These are phyloP conservation scores for Noturus placidus DNA, from an alignment of 2,113 vertebrate species.

Conservation along the genomic window DNA sequence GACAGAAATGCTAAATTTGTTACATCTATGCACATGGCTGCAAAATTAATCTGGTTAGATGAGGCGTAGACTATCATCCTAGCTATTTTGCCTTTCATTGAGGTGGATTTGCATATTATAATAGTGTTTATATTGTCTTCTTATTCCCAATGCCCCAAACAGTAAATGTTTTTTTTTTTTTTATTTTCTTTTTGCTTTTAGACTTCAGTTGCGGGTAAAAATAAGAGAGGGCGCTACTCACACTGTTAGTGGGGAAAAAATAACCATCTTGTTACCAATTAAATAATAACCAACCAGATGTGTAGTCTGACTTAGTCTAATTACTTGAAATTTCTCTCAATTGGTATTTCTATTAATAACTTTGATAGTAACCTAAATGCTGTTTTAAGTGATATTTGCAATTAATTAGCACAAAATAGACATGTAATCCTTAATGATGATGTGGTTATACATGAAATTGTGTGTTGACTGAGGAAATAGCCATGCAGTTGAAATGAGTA, in stretches of 20 bases:
- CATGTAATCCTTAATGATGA: neutral
- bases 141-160: slow-evolving; percentile 3
- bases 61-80: neutral
- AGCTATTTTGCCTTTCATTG: slow-evolving; percentile 8
- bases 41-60: slow-evolving; percentile 19
- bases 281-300: neutral
- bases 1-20: slow-evolving; percentile 12
- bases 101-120: slow-evolving; percentile 18
- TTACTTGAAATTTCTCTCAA: neutral
- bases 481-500: no score
- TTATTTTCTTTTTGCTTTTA: neutral
- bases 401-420: neutral
- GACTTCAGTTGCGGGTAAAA: neutral
- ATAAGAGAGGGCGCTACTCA: neutral
- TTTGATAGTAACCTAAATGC: neutral
- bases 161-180: neutral
- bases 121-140: slow-evolving; percentile 13
- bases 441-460: no score
- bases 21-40: slow-evolving; percentile 18
- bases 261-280: neutral
- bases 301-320: neutral
- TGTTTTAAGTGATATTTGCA: neutral
- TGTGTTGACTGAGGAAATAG: neutral
- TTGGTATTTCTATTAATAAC: neutral
- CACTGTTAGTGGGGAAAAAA: neutral